These are phyloP conservation scores for Magallana ariakensis DNA, from an alignment of 1,140 invertebrate species.

Conservation along the genomic window DNA sequence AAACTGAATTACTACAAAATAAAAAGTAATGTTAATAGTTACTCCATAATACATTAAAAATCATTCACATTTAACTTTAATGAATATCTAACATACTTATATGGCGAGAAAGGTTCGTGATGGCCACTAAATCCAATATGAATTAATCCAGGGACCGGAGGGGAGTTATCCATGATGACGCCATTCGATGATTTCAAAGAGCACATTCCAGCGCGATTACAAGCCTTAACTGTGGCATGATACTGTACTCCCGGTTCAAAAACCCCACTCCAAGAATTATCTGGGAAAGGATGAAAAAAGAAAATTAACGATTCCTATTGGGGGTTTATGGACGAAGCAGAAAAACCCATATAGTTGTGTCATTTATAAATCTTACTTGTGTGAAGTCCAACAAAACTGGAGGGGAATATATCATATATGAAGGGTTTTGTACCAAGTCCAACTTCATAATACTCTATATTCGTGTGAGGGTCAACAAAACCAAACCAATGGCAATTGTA, in stretches of 20 bases:
- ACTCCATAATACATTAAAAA: neutral
- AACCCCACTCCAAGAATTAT: constrained; percentile 50
- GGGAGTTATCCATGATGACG: constrained; percentile 55
- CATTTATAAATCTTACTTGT: neutral
- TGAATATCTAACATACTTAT: neutral
- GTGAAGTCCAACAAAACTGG: constrained; percentile 44
- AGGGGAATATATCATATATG: constrained; percentile 40
- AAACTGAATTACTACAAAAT: constrained; percentile 43
- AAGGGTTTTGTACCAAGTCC: constrained; percentile 49
- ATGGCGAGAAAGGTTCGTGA: constrained; percentile 38
- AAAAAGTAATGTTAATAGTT: neutral
- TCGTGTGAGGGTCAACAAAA: constrained; percentile 57
- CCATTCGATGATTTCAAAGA: constrained; percentile 49
- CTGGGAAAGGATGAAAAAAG: constrained; percentile 30
- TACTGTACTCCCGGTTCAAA: constrained; percentile 54
- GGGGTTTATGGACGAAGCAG: neutral
- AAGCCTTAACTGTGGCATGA: constrained; percentile 52
- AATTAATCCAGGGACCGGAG: constrained; percentile 55
- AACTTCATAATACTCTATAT: constrained; percentile 45
- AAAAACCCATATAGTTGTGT: neutral
- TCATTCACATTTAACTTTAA: neutral
- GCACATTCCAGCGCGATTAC: constrained; percentile 55
- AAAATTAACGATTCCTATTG: neutral
- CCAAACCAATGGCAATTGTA: constrained; percentile 52
- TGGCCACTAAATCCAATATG: constrained; percentile 47